Conservation (phyloP, 2,113 vertebrate species). For the Colaptes auratus region DNA sequence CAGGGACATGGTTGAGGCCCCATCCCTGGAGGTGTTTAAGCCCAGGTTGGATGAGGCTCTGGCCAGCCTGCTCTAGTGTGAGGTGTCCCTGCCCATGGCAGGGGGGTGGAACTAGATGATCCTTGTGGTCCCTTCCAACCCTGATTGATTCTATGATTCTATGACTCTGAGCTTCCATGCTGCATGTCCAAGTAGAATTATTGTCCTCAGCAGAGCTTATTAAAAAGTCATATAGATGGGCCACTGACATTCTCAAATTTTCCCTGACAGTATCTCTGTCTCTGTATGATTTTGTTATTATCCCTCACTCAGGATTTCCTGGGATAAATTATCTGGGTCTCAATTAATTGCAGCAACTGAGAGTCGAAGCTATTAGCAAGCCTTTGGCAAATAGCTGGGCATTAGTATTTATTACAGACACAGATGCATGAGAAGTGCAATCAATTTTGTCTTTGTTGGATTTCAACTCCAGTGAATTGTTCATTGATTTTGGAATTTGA, state of each 20-base stretch:
- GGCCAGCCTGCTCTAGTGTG: no score
- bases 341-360: slow-evolving; percentile 2
- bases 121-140: no score
- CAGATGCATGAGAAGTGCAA: neutral
- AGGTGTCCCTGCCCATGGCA: no score
- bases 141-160: no score
- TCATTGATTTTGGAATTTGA: slow-evolving; percentile 64
- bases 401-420: slow-evolving; percentile 40
- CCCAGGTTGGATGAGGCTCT: no score
- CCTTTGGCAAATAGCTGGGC: slow-evolving; percentile 15
- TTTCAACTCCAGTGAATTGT: slow-evolving; percentile 35
- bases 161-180: neutral
- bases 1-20: no score
- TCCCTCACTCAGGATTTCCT: neutral
- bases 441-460: slow-evolving; percentile 53
- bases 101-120: no score
- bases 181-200: neutral
- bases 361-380: slow-evolving; percentile 3
- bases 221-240: neutral
- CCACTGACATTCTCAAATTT: neutral
- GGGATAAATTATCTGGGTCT: slow-evolving; percentile 6
- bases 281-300: neutral
- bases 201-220: neutral
- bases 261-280: neutral
- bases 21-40: no score